These are phyloP conservation scores for Aphrocallistes beatrix DNA, from an alignment of 37 sponge, comb jelly and placozoan genomes.

Conservation along the genomic window DNA sequence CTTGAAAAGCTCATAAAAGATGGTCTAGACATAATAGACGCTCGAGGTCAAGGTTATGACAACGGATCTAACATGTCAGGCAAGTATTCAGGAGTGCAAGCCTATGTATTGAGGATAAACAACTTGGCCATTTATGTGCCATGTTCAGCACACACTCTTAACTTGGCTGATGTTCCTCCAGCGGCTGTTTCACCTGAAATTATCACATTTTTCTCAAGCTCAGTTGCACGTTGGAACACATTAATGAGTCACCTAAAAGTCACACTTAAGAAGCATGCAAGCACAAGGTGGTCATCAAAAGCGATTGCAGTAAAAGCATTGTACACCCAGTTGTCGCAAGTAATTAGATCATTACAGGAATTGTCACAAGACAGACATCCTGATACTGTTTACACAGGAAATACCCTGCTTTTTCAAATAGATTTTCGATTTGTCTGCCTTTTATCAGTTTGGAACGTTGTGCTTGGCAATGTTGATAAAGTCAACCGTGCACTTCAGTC, in stretches of 20 bases:
- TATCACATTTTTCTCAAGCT: neutral
- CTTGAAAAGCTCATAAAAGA: neutral
- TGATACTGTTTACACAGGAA: neutral
- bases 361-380: constrained; percentile 14
- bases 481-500: neutral
- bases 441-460: constrained; percentile 8
- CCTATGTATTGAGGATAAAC: neutral
- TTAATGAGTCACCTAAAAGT: neutral
- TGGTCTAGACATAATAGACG: constrained; percentile 11
- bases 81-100: neutral
- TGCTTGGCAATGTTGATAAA: neutral
- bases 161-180: neutral
- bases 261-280: neutral
- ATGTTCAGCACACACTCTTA: neutral
- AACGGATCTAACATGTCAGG: constrained; percentile 10
- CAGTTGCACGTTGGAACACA: neutral
- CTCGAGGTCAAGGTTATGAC: constrained; percentile 15
- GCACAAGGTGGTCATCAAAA: constrained; percentile 14
- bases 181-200: constrained; percentile 14
- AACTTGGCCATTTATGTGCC: neutral
- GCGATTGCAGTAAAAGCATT: neutral
- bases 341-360: neutral
- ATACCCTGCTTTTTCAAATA: neutral
- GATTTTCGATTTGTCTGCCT: neutral
- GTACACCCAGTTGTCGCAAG: constrained; percentile 4